Conservation (phyloP, 2,888 invertebrate genomes). For the Andrena dorsata region DNA sequence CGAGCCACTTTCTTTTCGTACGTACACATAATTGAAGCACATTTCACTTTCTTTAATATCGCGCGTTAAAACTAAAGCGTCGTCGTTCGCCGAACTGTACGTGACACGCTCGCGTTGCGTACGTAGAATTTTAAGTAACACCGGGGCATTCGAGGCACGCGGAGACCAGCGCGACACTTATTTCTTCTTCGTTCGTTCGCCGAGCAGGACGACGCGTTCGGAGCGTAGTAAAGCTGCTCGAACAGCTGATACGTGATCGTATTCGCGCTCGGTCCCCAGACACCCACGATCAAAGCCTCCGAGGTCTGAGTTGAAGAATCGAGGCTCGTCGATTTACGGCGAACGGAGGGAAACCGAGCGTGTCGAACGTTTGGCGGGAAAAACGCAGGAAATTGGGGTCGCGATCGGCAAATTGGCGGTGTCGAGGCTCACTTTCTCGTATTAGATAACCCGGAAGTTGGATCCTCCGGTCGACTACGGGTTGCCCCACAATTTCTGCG, state of each 20-base stretch:
- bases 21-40: slow-evolving; percentile 36
- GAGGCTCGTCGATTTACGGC: slow-evolving; percentile 2
- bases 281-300: too few species aligned
- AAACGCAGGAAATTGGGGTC: slow-evolving; percentile 51
- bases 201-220: slow-evolving; percentile 8
- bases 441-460: slow-evolving; percentile 63
- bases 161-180: slow-evolving; percentile 46
- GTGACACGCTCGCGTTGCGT: slow-evolving; percentile 4
- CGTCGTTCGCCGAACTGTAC: slow-evolving; percentile 14
- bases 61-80: slow-evolving; percentile 44
- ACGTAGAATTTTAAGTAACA: slow-evolving; percentile 64
- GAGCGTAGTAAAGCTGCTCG: slow-evolving; percentile 24
- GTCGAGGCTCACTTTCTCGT: slow-evolving; percentile 56
- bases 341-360: slow-evolving; percentile 51
- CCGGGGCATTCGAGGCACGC: slow-evolving; percentile 65
- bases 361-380: slow-evolving; percentile 29
- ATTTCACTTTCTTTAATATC: slow-evolving; percentile 68
- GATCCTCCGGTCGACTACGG: slow-evolving; percentile 27
- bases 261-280: too few species aligned
- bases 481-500: slow-evolving; percentile 3
- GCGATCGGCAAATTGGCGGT: slow-evolving; percentile 38
- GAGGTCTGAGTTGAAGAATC: not conserved
- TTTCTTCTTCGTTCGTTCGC: slow-evolving; percentile 38
- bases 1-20: slow-evolving; percentile 63
- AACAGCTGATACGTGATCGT: slow-evolving; percentile 18